Base-by-base conservation (phyloP, 2,113 vertebrate genomes). In the Raphicerus campestris region DNA sequence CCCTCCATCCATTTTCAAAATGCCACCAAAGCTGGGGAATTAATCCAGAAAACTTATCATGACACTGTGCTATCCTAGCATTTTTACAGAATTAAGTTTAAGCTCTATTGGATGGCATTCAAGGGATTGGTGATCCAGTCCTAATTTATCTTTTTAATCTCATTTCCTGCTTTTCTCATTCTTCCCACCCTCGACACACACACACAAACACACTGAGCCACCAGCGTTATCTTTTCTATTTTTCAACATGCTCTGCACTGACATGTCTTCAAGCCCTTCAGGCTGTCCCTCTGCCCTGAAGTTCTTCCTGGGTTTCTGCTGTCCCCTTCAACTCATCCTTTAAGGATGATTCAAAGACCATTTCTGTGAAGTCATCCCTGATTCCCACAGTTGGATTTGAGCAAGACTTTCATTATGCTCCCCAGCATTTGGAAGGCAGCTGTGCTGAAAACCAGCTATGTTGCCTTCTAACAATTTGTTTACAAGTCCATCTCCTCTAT, bases 51-150 rank as follows among this genome's bases (percentile, higher is more conserved):
- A 55, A 45, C n/a, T 55, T 35, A 39, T 13, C n/a, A 4, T 6
- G 32, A 22, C 2, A n/a, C 55, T 47, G 49, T 20, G 47, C 19
- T 24, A 15, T 73, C 14, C 70, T 4, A 87, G 49, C 35, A 78
- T 91, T 63, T 88, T 30, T 39, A 55, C 8, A 82, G 91, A 88
- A 94, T 77, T 80, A 84, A 91, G 56, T 63, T 75, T n/a, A 63
- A 61, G 73, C 35, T 55, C 39, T 28, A 6, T 6, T n/a, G 32
- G 49, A 86, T 63, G 86, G 47, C 42, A 83, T 51, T 81, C 8
- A 24, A 93, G 32, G 30, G 26, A 42, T 11, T 51, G 28, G 53
- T 35, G 55, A 35, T 66, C 17, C 39, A 30, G 49, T 84, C 45
- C 84, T 30, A 24, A 66, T 39, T 80, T 28, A 92, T 49, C 49